Conservation (phyloP, 2,888 invertebrate species). For the Beris morrisii region DNA sequence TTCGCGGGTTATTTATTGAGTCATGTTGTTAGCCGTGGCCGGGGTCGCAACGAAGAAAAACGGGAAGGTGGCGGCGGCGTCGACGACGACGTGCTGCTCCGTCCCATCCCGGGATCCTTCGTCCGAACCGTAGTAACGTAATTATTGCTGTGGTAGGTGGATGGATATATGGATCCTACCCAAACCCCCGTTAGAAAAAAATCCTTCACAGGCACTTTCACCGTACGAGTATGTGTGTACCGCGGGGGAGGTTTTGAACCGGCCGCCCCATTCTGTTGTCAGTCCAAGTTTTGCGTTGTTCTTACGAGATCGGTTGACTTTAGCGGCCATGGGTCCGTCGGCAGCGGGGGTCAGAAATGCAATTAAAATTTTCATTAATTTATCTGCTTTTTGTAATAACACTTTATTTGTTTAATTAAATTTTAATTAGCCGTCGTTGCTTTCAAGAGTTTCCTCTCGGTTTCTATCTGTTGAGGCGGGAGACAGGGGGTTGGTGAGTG, state of each 20-base stretch:
- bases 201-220: neutral
- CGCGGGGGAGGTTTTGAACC: no score
- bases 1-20: slow-evolving; percentile 45
- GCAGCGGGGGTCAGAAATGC: slow-evolving; percentile 41
- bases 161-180: neutral
- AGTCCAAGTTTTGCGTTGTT: no score
- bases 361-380: slow-evolving; percentile 47
- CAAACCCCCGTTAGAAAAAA: neutral
- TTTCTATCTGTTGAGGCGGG: slow-evolving; percentile 2
- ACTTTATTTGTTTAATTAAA: slow-evolving; percentile 47
- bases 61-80: slow-evolving; percentile 1
- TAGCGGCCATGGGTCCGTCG: neutral
- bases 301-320: no score
- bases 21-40: slow-evolving; percentile 14
- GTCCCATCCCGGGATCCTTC: neutral
- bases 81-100: neutral
- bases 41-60: neutral
- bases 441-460: slow-evolving; percentile 2
- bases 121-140: neutral
- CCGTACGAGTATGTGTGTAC: neutral
- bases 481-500: neutral
- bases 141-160: slow-evolving; percentile 6
- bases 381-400: slow-evolving; percentile 46
- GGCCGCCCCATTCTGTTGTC: no score
- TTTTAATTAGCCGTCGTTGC: slow-evolving; percentile 43